A percentile compares a stretch with the other conserved stretches of the same genome.
These are phyloP conservation scores for Pteruthius melanotis DNA, from an alignment of 2,113 vertebrate genomes.

Conservation along the genomic window DNA sequence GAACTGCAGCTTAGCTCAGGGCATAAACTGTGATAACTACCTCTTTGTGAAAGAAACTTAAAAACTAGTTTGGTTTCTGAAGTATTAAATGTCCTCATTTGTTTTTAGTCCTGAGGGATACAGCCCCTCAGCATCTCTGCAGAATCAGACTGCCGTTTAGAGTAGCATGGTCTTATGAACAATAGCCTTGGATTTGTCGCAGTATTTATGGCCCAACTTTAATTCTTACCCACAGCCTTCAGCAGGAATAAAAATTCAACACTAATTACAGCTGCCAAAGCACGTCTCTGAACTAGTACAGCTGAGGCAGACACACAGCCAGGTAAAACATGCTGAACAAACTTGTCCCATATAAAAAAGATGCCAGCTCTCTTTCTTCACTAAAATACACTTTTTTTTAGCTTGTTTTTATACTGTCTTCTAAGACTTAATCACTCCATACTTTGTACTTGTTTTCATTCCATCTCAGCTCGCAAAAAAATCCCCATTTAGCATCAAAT, in stretches of 20 bases:
- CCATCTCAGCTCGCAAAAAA: background rate
- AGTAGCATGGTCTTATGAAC: background rate
- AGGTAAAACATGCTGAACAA: constrained; percentile 43
- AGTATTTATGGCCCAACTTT: background rate
- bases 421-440: background rate
- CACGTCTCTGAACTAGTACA: background rate
- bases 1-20: background rate
- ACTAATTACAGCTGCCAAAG: constrained; percentile 12
- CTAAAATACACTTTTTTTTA: background rate
- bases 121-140: background rate
- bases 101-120: background rate
- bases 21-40: background rate
- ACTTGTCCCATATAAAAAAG: background rate
- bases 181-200: background rate
- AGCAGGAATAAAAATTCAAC: background rate
- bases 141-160: background rate
- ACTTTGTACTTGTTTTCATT: background rate
- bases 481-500: background rate
- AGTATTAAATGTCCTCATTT: background rate
- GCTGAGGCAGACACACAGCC: background rate
- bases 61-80: background rate
- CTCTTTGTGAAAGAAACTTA: background rate
- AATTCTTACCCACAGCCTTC: background rate
- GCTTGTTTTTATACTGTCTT: background rate
- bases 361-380: background rate